These are phyloP conservation scores for Dynastes grantii DNA, from an alignment of 2,888 invertebrate genomes.

Conservation along the genomic window DNA sequence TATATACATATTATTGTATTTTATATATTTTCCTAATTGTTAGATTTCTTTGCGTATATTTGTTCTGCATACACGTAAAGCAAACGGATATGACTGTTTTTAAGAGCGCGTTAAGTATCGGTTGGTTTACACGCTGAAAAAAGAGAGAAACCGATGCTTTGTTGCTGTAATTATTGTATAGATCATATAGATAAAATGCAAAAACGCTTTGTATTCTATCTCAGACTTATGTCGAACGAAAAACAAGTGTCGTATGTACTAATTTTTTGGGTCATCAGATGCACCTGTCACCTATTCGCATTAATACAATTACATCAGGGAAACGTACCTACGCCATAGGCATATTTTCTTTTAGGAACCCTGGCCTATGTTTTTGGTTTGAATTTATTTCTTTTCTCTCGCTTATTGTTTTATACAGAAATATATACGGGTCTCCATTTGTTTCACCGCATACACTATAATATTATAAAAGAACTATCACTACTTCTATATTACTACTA, in stretches of 20 bases:
- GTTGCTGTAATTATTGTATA: conserved; percentile 62
- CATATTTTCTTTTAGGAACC: conserved; percentile 48
- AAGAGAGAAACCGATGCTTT: conserved; percentile 50
- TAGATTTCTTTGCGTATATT: conserved; percentile 26
- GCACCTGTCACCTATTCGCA: conserved; percentile 34
- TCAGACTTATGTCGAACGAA: conserved; percentile 11
- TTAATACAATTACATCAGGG: conserved; percentile 23
- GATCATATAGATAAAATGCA: conserved; percentile 19
- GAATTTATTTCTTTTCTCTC: conserved; percentile 16
- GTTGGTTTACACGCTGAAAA: conserved; percentile 13
- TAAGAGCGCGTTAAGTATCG: neutral
- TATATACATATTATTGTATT: conserved; percentile 23
- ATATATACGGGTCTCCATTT: conserved; percentile 45
- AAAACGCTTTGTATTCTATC: conserved; percentile 18
- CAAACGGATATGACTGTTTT: conserved; percentile 25
- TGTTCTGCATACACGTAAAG: conserved; percentile 18
- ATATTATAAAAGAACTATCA: conserved; percentile 29
- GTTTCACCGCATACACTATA: conserved; percentile 21
- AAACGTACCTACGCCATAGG: conserved; percentile 7
- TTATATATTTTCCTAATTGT: conserved; percentile 44
- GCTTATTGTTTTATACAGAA: conserved; percentile 57
- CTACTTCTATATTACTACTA: conserved; percentile 48
- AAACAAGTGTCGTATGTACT: conserved; percentile 13
- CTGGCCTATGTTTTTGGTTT: conserved; percentile 39
- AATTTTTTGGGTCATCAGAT: conserved; percentile 44